These are phyloP conservation scores for Aphaenogaster floridana DNA, from an alignment of 1,140 invertebrate genomes.

Conservation along the genomic window DNA sequence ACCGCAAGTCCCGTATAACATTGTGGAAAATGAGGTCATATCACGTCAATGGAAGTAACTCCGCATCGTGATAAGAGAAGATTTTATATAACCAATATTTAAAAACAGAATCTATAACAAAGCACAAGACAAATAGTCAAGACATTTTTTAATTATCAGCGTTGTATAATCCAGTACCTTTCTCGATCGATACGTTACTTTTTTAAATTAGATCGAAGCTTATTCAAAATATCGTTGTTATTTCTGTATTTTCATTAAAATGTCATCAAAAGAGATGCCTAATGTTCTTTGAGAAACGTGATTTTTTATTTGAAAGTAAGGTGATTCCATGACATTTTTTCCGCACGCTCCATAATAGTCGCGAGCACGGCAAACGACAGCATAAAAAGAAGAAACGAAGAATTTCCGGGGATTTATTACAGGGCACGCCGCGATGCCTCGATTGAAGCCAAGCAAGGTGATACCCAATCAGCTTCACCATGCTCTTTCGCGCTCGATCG, in stretches of 20 bases:
- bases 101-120: not conserved
- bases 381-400: slow-evolving; percentile 45
- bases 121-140: not conserved
- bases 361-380: slow-evolving; percentile 2
- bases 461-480: slow-evolving; percentile 71
- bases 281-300: not conserved
- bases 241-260: not conserved
- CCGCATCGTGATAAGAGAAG: not conserved
- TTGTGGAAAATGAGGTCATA: slow-evolving; percentile 47
- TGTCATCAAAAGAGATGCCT: not conserved
- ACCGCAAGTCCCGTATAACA: slow-evolving; percentile 41
- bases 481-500: slow-evolving; percentile 62
- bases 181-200: not conserved
- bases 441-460: slow-evolving; percentile 72
- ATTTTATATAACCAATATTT: slow-evolving; percentile 22
- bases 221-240: not conserved
- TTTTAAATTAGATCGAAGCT: not conserved
- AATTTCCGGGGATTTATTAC: slow-evolving; percentile 74
- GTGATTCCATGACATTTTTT: slow-evolving; percentile 29
- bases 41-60: slow-evolving; percentile 16
- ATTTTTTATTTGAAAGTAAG: slow-evolving; percentile 41
- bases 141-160: not conserved
- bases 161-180: not conserved
- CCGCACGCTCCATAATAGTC: slow-evolving; percentile 17
- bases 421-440: slow-evolving; percentile 62